Base-by-base conservation (phyloP, 2,888 invertebrate genomes). In the Heteromurus nitidus region DNA sequence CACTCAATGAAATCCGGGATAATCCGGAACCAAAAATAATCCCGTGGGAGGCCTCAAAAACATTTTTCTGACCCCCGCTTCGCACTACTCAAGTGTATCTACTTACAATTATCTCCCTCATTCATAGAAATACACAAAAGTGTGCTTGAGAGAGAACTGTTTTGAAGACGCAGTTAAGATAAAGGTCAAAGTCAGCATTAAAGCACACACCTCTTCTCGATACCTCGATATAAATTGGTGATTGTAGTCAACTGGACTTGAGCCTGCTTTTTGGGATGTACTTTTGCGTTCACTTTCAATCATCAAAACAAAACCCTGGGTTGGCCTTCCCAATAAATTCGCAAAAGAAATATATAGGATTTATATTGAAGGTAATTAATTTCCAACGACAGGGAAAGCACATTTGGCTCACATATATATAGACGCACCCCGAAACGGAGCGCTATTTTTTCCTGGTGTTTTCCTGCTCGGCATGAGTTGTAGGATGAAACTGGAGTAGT, bases 121-220 rank as follows among this genome's bases (percentile, higher is more conserved):
- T 36, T 36, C 36, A 36, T 13, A 36, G 7, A 9, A 36, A 5
- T 36, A 36, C 36, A 36, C 36, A 9, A 36, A 5, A 36, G 36
- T 36, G 13, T 36, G 5, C 5, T 36, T 13, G 13, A 36, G 13
- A 36, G 13, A 36, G 13, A 36, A 36, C 36, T 36, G 5, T 36
- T 36, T 36, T 36, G 5, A 9, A 13, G 7, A 9, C 36, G 7
- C 36, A 36, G 36, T 36, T 36, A 9, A 13, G 50, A 50, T 50
- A 50, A 50, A 50, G 50, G 50, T 50, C 50, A 50, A 50, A 50
- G 50, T 16, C 50, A 18, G n/a, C n/a, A n/a, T n/a, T n/a, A n/a
- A n/a, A n/a, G n/a, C n/a, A n/a, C n/a, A n/a, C n/a, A n/a, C n/a
- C n/a, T n/a, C n/a, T n/a, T n/a, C n/a, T n/a, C n/a, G n/a, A n/a